Evolutionary conservation across 2,888 invertebrate genomes (phyloP).

Genomic region (Sphinx pinastri): DNA sequence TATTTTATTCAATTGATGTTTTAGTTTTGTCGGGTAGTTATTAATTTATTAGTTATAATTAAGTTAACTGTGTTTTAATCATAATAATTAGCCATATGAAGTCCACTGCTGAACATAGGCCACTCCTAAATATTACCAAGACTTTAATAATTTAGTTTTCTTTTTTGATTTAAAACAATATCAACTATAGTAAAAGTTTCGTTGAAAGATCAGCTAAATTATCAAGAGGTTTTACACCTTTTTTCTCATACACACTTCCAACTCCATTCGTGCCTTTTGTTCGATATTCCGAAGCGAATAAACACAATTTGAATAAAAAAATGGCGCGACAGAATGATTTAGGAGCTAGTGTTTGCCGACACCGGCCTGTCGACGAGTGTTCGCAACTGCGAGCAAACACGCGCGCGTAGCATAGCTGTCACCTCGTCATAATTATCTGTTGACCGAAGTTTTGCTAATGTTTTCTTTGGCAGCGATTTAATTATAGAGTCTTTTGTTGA

Average conservation of each 20-base stretch:
- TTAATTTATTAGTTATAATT: background rate
- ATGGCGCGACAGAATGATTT: slow-evolving; percentile 37
- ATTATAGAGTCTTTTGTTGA: slow-evolving; percentile 9
- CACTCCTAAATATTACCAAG: no score
- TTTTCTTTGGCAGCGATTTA: slow-evolving; percentile 5
- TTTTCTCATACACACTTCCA: background rate
- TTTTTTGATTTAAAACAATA: background rate
- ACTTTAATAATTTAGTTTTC: no score
- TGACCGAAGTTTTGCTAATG: slow-evolving; percentile 10
- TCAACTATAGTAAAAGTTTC: background rate
- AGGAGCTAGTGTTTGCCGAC: slow-evolving; percentile 34
- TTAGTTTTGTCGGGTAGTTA: background rate
- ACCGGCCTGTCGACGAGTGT: slow-evolving; percentile 38
- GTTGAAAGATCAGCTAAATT: no score
- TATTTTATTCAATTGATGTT: slow-evolving; percentile 10
- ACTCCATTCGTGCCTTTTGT: background rate
- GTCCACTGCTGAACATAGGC: no score
- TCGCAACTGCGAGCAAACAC: slow-evolving; percentile 65
- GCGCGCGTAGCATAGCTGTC: slow-evolving; percentile 56
- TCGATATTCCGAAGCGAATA: slow-evolving; percentile 34
- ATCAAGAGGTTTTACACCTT: no score
- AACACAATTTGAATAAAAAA: slow-evolving; percentile 57
- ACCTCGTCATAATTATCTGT: slow-evolving; percentile 28
- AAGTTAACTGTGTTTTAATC: background rate
- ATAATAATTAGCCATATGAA: no score